A percentile compares a stretch with the other conserved stretches of the same genome.
These are phyloP conservation scores for Pyrrhosoma nymphula DNA, from an alignment of 2,888 invertebrate species.

Conservation along the genomic window DNA sequence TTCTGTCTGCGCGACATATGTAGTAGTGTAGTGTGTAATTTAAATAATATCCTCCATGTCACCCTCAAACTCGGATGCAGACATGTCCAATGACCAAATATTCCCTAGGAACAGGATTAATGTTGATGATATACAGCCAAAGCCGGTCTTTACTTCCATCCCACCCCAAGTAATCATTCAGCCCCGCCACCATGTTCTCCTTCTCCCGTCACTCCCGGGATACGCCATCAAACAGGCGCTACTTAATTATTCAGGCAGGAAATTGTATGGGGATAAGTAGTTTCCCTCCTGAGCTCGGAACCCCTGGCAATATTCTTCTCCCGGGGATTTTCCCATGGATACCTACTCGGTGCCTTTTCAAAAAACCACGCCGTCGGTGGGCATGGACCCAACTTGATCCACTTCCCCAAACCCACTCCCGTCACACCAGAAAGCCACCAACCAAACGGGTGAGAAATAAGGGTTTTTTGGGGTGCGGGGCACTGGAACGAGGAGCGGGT, in stretches of 20 bases:
- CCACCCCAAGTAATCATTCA: neutral
- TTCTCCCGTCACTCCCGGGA: neutral
- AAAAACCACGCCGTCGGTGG: neutral
- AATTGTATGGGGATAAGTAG: slow-evolving; percentile 26
- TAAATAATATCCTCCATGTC: too few relatives aligned
- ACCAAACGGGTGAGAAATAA: neutral
- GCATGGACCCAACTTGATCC: neutral
- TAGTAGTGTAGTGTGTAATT: too few relatives aligned
- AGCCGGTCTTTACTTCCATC: neutral
- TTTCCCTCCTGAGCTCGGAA: slow-evolving; percentile 1
- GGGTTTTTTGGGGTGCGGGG: neutral
- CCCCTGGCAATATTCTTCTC: slow-evolving; percentile 26
- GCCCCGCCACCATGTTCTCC: neutral
- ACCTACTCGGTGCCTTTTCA: neutral
- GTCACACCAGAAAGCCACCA: neutral
- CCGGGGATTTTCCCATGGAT: slow-evolving; percentile 1
- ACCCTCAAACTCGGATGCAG: too few relatives aligned
- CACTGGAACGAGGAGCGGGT: neutral
- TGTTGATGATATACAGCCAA: too few relatives aligned
- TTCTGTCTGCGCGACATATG: too few relatives aligned
- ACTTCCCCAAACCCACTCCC: neutral
- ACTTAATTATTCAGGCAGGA: slow-evolving; percentile 30
- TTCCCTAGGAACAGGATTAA: too few relatives aligned
- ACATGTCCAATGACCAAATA: too few relatives aligned
- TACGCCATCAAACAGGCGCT: slow-evolving; percentile 16